Evolutionary conservation across 2,797 vertebrate species (phyloP).

Genomic region (Enteromius unitaeniatus): DNA sequence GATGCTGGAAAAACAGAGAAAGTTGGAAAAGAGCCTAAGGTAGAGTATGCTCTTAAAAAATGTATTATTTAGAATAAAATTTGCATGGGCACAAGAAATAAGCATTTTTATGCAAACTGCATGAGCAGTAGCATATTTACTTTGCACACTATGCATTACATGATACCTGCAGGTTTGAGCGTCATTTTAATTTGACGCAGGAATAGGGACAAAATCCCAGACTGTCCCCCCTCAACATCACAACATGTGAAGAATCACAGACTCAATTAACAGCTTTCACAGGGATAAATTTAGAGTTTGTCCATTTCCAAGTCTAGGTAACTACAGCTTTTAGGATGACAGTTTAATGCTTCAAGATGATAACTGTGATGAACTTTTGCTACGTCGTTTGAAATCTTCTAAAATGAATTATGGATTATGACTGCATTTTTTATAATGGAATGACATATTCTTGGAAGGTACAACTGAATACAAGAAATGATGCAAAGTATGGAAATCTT

Average conservation of each 20-base stretch:
- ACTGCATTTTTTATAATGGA: background rate
- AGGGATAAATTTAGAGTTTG: conserved; percentile 46
- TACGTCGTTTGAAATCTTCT: background rate
- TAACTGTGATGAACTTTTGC: conserved; percentile 15
- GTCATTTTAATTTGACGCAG: conserved; percentile 24
- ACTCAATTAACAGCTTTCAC: conserved; percentile 51
- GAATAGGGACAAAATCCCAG: conserved; percentile 38
- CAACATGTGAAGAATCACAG: conserved; percentile 25
- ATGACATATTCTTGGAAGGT: background rate
- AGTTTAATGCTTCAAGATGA: conserved; percentile 21
- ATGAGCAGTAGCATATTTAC: conserved; percentile 12
- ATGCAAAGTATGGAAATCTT: background rate
- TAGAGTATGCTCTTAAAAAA: background rate
- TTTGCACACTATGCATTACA: conserved; percentile 7
- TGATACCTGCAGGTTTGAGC: conserved; percentile 18
- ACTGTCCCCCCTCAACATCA: background rate
- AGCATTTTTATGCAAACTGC: background rate
- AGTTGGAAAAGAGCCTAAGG: background rate
- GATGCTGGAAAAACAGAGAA: conserved; percentile 2
- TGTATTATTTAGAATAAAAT: background rate
- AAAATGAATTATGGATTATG: conserved; percentile 22
- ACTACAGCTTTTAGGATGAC: conserved; percentile 18
- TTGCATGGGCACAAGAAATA: background rate
- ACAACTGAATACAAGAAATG: background rate
- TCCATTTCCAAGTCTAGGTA: conserved; percentile 14